Evolutionary conservation across 1,140 invertebrate genomes (phyloP), one percentile per base, ranked within the genome.

Genomic region (Dufourea novaeangliae): DNA sequence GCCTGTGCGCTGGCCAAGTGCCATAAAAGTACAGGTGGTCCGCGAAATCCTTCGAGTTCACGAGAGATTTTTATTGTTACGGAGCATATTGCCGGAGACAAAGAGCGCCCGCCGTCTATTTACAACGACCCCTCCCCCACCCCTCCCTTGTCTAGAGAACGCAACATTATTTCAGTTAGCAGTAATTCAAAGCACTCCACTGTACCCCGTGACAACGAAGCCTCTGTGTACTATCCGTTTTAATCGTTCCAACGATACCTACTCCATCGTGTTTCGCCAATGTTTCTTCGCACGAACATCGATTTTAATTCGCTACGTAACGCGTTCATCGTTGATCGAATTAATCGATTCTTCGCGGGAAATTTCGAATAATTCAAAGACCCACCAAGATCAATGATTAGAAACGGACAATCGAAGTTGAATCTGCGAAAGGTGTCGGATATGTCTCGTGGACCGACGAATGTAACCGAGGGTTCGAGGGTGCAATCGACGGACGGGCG

Each of bases 41-140:
- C 25, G 5, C 17, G 50, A 41, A 37, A 67, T 77, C 74, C 25
- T 62, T 61, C 5, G 54, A 17, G n/a, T 52, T 44, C 25, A 8
- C 17, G 39, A 34, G 67, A 46, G 54, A 69, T 82, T 82, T 82
- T 79, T 78, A 78, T 77, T 71, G 69, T 67, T 37, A 39, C 64
- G 37, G 17, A 67, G 63, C 56, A 68, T 68, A 63, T 63, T 73
- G 64, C 68, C 27, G 46, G 25, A 46, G 41, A 77, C 74, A 81
- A 78, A 72, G 34, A 62, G 32, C 64, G 4, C 25, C 25, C n/a
- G n/a, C 63, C 29, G n/a, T 29, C 74, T 72, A 78, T 81, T 81
- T 81, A 78, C 67, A 64, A 57, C 37, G 12, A 1, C 29, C 34
- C 27, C 11, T 11, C 3, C 3, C 3, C 34, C 34, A 8, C 34